Percentiles rank a stretch among this genome's conserved stretches.
Conservation (phyloP, 2,113 vertebrate genomes). For the Numida meleagris region DNA sequence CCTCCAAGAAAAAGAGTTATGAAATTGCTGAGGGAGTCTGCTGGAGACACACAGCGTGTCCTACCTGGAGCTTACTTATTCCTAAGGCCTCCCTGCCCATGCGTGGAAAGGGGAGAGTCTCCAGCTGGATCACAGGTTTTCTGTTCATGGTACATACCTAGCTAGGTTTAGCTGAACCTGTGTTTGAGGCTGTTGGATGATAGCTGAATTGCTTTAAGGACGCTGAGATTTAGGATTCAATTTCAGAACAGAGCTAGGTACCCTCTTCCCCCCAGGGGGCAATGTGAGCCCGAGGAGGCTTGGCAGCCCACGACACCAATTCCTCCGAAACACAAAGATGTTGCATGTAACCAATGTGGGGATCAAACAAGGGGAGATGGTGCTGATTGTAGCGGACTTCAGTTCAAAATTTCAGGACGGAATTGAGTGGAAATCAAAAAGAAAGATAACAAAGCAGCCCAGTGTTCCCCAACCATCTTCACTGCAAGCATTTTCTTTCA, state of each 20-base stretch:
- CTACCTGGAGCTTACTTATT: background rate
- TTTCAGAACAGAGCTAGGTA: background rate
- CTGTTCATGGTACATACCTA: background rate
- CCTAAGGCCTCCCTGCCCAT: background rate
- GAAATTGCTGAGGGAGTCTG: slow-evolving; percentile 14
- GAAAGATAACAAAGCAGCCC: background rate
- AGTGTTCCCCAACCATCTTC: background rate
- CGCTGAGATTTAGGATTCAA: background rate
- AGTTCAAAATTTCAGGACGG: background rate
- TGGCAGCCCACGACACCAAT: background rate
- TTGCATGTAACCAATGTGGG: background rate
- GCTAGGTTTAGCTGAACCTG: background rate
- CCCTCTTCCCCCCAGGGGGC: background rate
- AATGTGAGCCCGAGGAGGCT: background rate
- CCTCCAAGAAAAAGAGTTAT: background rate
- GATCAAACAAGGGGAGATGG: background rate
- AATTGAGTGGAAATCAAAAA: background rate
- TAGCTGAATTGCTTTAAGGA: background rate
- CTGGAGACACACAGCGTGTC: background rate
- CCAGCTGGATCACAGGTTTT: background rate
- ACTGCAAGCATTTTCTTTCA: background rate
- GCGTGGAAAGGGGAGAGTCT: background rate
- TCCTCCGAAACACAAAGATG: background rate
- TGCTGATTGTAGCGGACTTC: background rate
- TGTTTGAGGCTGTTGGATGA: background rate